phyloP scores from a whole-genome alignment of 1,140 invertebrate genomes.

The Dolichoris vasculosae region DNA sequence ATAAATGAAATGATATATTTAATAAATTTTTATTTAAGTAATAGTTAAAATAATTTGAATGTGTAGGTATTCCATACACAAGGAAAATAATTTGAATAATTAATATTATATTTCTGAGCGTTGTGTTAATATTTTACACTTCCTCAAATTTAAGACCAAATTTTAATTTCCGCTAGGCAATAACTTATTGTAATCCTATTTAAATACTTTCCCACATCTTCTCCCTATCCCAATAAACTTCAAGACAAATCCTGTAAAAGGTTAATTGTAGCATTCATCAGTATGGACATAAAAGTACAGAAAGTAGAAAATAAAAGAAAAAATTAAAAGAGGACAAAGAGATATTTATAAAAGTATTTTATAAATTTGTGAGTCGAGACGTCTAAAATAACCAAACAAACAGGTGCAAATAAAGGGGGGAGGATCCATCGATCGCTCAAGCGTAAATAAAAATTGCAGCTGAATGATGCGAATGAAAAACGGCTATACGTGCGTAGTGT shows the following conservation, averaged over 20 bases:
- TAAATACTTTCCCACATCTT: background rate
- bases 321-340: background rate
- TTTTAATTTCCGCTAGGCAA: no score
- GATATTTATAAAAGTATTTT: background rate
- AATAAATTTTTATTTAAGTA: no score
- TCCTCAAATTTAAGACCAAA: no score
- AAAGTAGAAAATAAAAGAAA: background rate
- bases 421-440: background rate
- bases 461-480: slow-evolving; percentile 39
- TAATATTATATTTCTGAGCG: no score
- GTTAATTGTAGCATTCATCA: background rate
- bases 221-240: background rate
- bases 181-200: background rate
- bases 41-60: no score
- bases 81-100: no score
- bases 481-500: background rate
- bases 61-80: no score
- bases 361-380: background rate
- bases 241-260: background rate
- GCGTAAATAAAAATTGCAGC: background rate
- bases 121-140: no score
- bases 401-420: slow-evolving; percentile 16
- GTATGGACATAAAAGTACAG: background rate
- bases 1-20: no score
- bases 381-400: background rate